phyloP scores from a whole-genome alignment of 2,113 vertebrate genomes.

The Oncorhynchus kisutch region DNA sequence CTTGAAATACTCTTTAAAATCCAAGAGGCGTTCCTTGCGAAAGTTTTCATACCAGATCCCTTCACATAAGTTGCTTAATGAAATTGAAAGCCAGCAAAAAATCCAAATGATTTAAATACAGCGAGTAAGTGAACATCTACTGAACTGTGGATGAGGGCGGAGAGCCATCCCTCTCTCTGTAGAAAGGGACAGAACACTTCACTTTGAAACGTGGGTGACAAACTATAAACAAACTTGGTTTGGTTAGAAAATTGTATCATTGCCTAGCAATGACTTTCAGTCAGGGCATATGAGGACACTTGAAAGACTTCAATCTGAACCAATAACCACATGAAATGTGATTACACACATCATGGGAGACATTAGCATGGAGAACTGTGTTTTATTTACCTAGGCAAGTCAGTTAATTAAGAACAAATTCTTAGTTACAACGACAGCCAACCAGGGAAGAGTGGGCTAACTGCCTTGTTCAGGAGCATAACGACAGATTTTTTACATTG shows the following conservation, averaged over 20 bases:
- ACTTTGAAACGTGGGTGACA: not conserved
- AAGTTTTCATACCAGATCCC: constrained; percentile 58
- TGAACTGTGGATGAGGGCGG: not conserved
- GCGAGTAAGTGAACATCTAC: not conserved
- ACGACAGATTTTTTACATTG: too few species aligned
- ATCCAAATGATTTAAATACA: constrained; percentile 37
- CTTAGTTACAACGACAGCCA: too few species aligned
- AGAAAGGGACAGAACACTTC: constrained; percentile 1
- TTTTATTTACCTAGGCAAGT: too few species aligned
- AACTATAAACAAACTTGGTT: too few species aligned
- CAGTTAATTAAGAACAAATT: too few species aligned
- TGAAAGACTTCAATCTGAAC: not conserved
- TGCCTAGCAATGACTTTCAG: too few species aligned
- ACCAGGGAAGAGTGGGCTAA: too few species aligned
- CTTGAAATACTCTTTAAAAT: constrained; percentile 56
- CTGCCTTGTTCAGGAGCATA: too few species aligned
- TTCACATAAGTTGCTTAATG: constrained; percentile 59
- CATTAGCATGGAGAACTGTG: not conserved
- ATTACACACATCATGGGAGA: not conserved
- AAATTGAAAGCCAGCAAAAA: constrained; percentile 51
- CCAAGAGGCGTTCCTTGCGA: constrained; percentile 55
- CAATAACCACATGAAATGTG: not conserved
- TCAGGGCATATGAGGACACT: not conserved
- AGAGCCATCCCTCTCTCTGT: not conserved
- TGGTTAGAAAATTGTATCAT: too few species aligned